A percentile compares a stretch with the other conserved stretches of the same genome.
Conservation (phyloP, 1,140 invertebrate genomes). For the Asbolus verrucosus region DNA sequence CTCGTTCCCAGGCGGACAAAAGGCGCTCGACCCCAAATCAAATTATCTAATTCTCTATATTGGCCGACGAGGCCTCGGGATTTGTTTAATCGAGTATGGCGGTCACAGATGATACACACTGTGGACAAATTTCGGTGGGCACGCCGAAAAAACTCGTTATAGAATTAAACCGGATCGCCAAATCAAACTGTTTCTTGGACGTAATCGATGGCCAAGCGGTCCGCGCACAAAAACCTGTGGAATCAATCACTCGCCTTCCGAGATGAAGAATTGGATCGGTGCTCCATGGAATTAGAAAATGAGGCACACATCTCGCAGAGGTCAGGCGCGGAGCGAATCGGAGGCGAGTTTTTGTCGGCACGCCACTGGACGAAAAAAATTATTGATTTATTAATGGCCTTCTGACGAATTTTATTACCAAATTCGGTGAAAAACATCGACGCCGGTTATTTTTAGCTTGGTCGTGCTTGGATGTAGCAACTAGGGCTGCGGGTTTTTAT, state of each 20-base stretch:
- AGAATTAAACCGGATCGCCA: no score
- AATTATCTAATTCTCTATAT: constrained; percentile 63
- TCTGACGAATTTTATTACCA: constrained; percentile 35
- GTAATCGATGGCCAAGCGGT: no score
- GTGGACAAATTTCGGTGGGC: constrained; percentile 7
- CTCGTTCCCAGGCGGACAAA: constrained; percentile 60
- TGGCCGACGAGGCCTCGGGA: constrained; percentile 57
- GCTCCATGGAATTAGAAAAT: neutral
- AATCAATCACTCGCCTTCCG: no score
- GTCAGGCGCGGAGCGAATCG: constrained; percentile 1
- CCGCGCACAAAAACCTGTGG: no score
- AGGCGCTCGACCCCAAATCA: constrained; percentile 62
- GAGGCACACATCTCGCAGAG: constrained; percentile 3
- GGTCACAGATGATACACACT: constrained; percentile 58
- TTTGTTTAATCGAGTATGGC: constrained; percentile 61
- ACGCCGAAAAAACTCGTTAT: constrained; percentile 15
- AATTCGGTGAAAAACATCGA: constrained; percentile 34
- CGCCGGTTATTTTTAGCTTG: no score
- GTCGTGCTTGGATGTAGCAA: no score
- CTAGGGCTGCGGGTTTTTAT: no score
- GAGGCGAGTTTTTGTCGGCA: neutral
- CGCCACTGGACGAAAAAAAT: constrained; percentile 13
- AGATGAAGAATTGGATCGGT: constrained; percentile 2
- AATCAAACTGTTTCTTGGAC: no score
- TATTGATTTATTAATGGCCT: constrained; percentile 25